Evolutionary conservation across 2,888 invertebrate species (phyloP).

Genomic region (Nymphalis urticae): DNA sequence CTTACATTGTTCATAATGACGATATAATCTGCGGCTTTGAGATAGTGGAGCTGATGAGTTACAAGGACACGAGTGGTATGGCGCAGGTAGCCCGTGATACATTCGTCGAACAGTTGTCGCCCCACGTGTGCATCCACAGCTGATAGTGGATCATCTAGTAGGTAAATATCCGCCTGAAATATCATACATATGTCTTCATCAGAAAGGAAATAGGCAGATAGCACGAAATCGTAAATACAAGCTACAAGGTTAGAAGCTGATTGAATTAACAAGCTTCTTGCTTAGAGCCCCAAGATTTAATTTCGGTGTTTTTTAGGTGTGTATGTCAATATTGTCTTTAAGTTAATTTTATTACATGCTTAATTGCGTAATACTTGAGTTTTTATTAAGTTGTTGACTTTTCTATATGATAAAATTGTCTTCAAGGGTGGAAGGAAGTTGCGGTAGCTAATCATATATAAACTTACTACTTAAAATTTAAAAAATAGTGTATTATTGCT

Average conservation of each 20-base stretch:
- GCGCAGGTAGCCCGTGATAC: conserved; percentile 84
- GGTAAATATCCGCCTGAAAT: conserved; percentile 86
- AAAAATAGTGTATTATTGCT: not conserved
- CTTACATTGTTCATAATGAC: conserved; percentile 80
- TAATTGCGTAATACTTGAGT: no score
- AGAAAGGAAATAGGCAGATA: not conserved
- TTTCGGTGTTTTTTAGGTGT: no score
- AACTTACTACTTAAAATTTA: not conserved
- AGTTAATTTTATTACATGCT: no score
- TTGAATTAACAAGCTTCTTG: no score
- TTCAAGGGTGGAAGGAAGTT: no score
- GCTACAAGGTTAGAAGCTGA: no score
- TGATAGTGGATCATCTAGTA: conserved; percentile 91
- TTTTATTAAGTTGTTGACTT: no score
- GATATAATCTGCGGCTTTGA: conserved; percentile 77
- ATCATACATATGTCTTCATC: not conserved
- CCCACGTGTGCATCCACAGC: conserved; percentile 91
- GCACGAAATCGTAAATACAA: not conserved
- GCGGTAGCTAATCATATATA: not conserved
- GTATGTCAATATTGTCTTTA: no score
- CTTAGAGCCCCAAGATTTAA: no score
- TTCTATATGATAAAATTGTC: no score
- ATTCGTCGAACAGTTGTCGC: conserved; percentile 88
- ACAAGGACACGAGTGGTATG: conserved; percentile 89
- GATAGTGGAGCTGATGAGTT: conserved; percentile 92